These are phyloP conservation scores for Noctua fimbriata DNA, from an alignment of 2,888 invertebrate species.

Conservation along the genomic window DNA sequence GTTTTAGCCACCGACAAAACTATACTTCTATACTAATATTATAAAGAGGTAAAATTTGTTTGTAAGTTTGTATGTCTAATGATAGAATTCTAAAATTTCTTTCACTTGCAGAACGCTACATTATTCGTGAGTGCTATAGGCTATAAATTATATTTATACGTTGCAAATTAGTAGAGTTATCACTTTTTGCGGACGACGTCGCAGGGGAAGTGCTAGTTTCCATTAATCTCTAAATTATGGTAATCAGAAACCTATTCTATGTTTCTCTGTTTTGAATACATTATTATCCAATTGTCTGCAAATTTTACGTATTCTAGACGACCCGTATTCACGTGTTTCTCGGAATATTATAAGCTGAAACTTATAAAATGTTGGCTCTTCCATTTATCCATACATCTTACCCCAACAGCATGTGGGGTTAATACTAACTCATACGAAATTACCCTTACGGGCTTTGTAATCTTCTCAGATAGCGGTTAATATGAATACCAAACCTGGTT, in stretches of 20 bases:
- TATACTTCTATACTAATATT: no score
- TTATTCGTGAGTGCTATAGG: no score
- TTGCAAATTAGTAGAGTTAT: no score
- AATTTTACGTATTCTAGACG: neutral
- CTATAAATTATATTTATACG: no score
- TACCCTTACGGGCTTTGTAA: slow-evolving; percentile 78
- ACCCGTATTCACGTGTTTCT: neutral
- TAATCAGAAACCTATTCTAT: neutral
- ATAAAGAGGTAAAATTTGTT: no score
- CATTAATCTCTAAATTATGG: neutral
- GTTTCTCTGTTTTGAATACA: neutral
- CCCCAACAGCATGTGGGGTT: slow-evolving; percentile 66
- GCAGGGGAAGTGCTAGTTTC: neutral
- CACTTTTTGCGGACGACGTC: no score
- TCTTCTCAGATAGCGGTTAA: slow-evolving; percentile 79
- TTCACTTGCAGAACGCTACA: no score
- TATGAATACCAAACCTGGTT: slow-evolving; percentile 76
- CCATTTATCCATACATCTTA: slow-evolving; percentile 57
- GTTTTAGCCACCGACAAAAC: no score
- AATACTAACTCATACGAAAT: slow-evolving; percentile 80
- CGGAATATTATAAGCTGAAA: no score
- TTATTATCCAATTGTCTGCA: neutral
- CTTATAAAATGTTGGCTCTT: slow-evolving; percentile 55
- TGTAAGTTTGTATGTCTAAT: no score
- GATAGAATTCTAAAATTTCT: no score